phyloP scores from a whole-genome alignment of 2,888 invertebrate genomes.

The Hedya salicella region DNA sequence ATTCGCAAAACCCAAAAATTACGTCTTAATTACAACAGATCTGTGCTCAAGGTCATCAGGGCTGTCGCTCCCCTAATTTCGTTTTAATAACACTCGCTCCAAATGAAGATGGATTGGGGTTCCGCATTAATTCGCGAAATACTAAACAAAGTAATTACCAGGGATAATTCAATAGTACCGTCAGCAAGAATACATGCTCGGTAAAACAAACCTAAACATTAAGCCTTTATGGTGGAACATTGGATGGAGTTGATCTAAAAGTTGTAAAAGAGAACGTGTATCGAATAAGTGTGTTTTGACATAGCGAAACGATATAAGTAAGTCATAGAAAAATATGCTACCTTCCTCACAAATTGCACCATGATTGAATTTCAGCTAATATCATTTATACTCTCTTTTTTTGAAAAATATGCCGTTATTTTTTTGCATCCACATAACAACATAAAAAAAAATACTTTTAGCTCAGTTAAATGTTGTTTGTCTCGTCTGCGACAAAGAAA shows the following conservation, averaged over 20 bases:
- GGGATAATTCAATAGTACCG: slow-evolving; percentile 21
- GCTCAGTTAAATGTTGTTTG: no score
- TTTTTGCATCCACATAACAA: no score
- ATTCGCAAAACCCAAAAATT: not conserved
- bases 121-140: slow-evolving; percentile 49
- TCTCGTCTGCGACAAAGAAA: no score
- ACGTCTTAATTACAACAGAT: slow-evolving; percentile 32
- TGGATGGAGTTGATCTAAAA: slow-evolving; percentile 8
- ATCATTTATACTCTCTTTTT: no score
- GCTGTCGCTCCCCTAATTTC: slow-evolving; percentile 29
- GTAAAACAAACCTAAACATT: slow-evolving; percentile 5
- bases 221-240: slow-evolving; percentile 1
- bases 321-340: not conserved
- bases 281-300: slow-evolving; percentile 15
- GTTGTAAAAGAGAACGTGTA: slow-evolving; percentile 31
- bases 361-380: not conserved
- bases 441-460: no score
- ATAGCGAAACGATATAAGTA: slow-evolving; percentile 13
- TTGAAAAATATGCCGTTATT: no score
- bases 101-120: slow-evolving; percentile 45
- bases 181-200: not conserved
- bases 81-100: slow-evolving; percentile 28
- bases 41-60: slow-evolving; percentile 20
- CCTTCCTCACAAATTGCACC: no score
- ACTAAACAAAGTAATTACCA: slow-evolving; percentile 58